Conservation (phyloP, 64 coral and sea anemone species). For the Pachyseris speciosa region DNA sequence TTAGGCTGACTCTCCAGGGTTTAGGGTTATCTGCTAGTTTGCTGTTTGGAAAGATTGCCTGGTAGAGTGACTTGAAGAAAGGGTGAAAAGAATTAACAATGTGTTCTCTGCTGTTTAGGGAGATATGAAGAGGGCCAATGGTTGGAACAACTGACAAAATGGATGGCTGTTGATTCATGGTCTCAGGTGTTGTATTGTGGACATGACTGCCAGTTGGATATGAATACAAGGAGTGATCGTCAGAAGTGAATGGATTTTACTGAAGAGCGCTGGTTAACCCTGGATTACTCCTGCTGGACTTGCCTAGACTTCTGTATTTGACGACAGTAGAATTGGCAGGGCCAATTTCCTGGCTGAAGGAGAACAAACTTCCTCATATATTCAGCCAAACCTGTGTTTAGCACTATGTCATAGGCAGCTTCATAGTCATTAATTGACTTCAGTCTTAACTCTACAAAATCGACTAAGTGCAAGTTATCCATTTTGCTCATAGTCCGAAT, state of each 20-base stretch:
- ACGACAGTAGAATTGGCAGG: slow-evolving; percentile 45
- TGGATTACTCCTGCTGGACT: neutral
- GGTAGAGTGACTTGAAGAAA: neutral
- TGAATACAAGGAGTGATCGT: neutral
- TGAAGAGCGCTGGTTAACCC: neutral
- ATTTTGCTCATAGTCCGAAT: slow-evolving; percentile 56
- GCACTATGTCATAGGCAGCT: slow-evolving; percentile 54
- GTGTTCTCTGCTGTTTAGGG: too few species aligned
- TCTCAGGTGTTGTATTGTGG: neutral
- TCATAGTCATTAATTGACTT: slow-evolving; percentile 71
- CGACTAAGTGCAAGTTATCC: slow-evolving; percentile 56
- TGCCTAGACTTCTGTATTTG: neutral
- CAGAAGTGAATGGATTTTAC: slow-evolving; percentile 1
- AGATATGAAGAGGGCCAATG: slow-evolving; percentile 34
- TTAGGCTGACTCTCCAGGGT: slow-evolving; percentile 27
- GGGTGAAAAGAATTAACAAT: neutral
- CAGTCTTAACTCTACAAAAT: slow-evolving; percentile 50
- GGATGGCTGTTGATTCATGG: neutral
- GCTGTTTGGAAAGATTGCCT: neutral
- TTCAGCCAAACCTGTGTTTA: slow-evolving; percentile 25
- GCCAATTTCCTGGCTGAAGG: slow-evolving; percentile 65
- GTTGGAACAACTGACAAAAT: slow-evolving; percentile 22
- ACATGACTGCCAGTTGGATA: neutral
- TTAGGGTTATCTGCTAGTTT: neutral
- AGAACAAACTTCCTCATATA: slow-evolving; percentile 33